Evolutionary conservation across 2,888 invertebrate genomes (phyloP).

Genomic region (Lacanobia wlatinum): DNA sequence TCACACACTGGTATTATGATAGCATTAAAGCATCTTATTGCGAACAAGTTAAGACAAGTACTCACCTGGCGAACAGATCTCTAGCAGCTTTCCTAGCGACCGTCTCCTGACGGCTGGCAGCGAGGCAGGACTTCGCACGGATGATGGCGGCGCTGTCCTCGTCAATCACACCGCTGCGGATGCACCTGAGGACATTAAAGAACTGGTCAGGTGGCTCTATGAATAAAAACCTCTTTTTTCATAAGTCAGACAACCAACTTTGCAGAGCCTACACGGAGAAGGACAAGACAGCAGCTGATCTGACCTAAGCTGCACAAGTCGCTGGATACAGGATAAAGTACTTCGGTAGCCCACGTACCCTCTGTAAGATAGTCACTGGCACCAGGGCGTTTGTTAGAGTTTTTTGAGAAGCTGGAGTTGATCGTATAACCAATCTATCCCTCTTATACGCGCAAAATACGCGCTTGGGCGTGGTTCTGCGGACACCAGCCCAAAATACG

Average conservation of each 20-base stretch:
- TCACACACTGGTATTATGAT: no score
- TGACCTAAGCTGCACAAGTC: neutral
- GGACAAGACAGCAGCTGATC: neutral
- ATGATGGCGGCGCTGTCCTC: conserved; percentile 88
- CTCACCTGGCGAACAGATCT: conserved; percentile 95
- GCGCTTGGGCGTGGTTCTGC: no score
- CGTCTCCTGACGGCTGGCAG: conserved; percentile 96
- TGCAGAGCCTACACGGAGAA: neutral
- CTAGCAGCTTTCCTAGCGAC: conserved; percentile 96
- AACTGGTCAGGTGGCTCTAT: neutral
- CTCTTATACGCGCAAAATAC: neutral
- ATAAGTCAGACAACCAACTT: neutral
- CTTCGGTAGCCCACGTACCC: neutral
- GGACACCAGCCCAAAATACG: no score
- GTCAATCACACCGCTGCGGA: conserved; percentile 91
- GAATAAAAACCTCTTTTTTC: neutral
- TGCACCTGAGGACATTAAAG: conserved; percentile 87
- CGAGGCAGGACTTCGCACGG: conserved; percentile 93
- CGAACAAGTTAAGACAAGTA: neutral
- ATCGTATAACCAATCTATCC: neutral
- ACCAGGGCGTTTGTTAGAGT: neutral
- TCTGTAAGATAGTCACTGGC: no score
- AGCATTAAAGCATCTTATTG: no score
- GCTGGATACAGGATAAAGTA: neutral
- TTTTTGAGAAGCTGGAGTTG: neutral